These are phyloP conservation scores for Ursus arctos DNA, from an alignment of 2,113 vertebrate genomes.

Conservation along the genomic window DNA sequence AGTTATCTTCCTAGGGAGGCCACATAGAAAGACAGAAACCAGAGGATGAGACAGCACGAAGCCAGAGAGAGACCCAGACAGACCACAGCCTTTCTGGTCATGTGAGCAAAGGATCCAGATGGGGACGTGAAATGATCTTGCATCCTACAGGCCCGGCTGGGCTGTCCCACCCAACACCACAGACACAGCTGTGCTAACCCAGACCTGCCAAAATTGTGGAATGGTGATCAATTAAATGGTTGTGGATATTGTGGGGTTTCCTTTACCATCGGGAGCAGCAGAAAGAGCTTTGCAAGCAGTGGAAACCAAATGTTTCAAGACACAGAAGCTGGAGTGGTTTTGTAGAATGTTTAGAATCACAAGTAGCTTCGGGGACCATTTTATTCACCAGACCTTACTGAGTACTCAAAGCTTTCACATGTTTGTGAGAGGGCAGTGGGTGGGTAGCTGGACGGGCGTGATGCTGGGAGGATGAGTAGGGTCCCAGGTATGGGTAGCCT, in stretches of 20 bases:
- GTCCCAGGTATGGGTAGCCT: neutral
- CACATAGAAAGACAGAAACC: neutral
- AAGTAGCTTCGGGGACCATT: neutral
- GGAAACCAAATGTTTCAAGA: neutral
- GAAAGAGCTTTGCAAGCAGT: too few relatives aligned
- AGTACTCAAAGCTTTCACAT: neutral
- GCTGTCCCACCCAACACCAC: neutral
- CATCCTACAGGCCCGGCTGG: fast-evolving
- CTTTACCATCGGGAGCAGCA: neutral
- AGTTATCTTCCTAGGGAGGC: neutral
- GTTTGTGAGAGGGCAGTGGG: fast-evolving
- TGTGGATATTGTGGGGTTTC: neutral
- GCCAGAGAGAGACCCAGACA: neutral
- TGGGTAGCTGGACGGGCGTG: too few relatives aligned
- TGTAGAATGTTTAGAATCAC: fast-evolving
- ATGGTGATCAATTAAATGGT: neutral
- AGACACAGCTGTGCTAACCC: neutral
- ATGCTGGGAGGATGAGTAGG: fast-evolving
- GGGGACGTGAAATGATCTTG: too few relatives aligned
- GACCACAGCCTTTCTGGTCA: neutral
- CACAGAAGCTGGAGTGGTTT: neutral
- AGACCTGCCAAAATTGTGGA: neutral
- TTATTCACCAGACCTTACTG: neutral
- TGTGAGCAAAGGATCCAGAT: neutral
- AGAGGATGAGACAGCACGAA: neutral